Evolutionary conservation across 2,113 vertebrate genomes (phyloP), one percentile per base, ranked within the genome.

Genomic region (Chamaea fasciata): DNA sequence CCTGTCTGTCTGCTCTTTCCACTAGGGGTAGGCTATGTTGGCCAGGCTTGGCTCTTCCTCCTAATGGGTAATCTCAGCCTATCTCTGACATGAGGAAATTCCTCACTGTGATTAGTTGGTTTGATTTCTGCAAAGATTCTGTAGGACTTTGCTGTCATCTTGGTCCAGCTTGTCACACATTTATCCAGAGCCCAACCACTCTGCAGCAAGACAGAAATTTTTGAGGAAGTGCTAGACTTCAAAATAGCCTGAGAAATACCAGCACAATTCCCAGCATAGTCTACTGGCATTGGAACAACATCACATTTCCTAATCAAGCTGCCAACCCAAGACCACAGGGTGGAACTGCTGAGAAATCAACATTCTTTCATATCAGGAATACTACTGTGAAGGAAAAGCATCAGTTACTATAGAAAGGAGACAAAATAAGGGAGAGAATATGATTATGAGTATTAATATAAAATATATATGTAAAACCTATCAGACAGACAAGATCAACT

Each of bases 201-300:
- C 63, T 83, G 42, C 0, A 12, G n/a, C 14, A 70, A 74, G 35
- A 53, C 37, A 53, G 26, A 73, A 90, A 52, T 42, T 90, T 76
- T 90, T 83, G 64, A 67, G 76, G 67, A 90, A 92, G 17, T 56
- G 24, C 24, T 86, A 49, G 78, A 39, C 46, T 89, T 95, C 50
- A 73, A 62, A 76, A 65, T 23, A 90, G 21, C 10, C 44, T 65
- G 46, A 90, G 52, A 69, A 92, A 85, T 80, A 39, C 22, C 2
- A 0, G n/a, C 59, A 59, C 0, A 1, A 22, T 55, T 90, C 52
- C 30, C 3, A 10, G 24, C 33, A 26, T 14, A 11, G 39, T 65
- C 59, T 19, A 18, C 27, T 82, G 52, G 33, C 59, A 80, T 33
- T 90, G 60, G 27, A 78, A 63, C 50, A 92, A 9, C 30, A 70